Percentiles rank a stretch among this genome's conserved stretches.
Conservation (phyloP, 2,888 invertebrate genomes). For the Tethea ocularis region DNA sequence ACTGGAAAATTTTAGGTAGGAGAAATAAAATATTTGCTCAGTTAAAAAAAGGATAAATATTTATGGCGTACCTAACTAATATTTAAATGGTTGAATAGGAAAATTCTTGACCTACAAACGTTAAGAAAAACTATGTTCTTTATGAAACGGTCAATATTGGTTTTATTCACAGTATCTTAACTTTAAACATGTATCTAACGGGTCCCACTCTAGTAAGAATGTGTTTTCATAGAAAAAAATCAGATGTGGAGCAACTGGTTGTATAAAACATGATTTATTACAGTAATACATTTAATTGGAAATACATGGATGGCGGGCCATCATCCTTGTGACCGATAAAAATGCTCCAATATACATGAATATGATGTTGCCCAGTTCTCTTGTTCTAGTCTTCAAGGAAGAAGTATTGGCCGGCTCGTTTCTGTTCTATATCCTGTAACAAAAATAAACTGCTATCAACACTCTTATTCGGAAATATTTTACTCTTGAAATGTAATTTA, state of each 20-base stretch:
- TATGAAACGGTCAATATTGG: too few relatives aligned
- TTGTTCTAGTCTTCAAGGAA: constrained; percentile 96
- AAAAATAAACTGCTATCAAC: constrained; percentile 27
- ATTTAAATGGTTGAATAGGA: too few relatives aligned
- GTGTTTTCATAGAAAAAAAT: not conserved
- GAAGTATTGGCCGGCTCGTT: constrained; percentile 98
- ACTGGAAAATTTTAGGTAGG: too few relatives aligned
- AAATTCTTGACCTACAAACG: too few relatives aligned
- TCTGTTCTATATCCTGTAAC: constrained; percentile 96
- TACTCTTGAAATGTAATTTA: not conserved
- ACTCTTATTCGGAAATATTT: not conserved
- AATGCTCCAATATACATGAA: constrained; percentile 59
- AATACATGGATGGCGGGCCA: constrained; percentile 67
- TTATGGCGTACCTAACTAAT: too few relatives aligned
- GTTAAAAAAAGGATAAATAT: too few relatives aligned
- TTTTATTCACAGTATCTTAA: too few relatives aligned
- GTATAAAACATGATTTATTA: constrained; percentile 81
- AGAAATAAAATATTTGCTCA: too few relatives aligned
- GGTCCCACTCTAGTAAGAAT: not conserved
- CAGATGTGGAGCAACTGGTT: constrained; percentile 38
- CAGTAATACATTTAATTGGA: constrained; percentile 73
- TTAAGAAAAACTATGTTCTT: not conserved
- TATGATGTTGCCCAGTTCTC: constrained; percentile 43
- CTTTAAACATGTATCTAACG: too few relatives aligned
- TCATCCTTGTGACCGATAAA: constrained; percentile 66